phyloP scores from a whole-genome alignment of 2,113 vertebrate genomes.

The Speoplatyrhinus poulsoni region DNA sequence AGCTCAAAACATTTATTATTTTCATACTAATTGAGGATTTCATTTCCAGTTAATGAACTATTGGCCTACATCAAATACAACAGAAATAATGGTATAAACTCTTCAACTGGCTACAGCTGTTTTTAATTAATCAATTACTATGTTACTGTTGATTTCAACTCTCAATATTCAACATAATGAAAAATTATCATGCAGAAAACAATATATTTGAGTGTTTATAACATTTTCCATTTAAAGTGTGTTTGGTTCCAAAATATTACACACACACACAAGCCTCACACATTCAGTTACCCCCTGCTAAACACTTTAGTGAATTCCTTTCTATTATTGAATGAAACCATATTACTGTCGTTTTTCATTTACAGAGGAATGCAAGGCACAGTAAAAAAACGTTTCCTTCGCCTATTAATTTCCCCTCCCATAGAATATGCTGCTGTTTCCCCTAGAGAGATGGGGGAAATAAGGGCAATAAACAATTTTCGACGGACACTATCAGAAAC shows the following conservation, averaged over 20 bases:
- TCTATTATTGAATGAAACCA: slow-evolving; percentile 54
- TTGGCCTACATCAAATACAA: too few species aligned
- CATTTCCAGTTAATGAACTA: too few species aligned
- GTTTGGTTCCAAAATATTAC: slow-evolving; percentile 5
- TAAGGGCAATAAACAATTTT: slow-evolving; percentile 54
- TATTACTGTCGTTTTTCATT: slow-evolving; percentile 59
- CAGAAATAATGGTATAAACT: too few species aligned
- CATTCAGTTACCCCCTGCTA: slow-evolving; percentile 40
- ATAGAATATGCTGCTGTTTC: slow-evolving; percentile 34
- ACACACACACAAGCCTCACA: slow-evolving; percentile 1
- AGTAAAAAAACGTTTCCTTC: slow-evolving; percentile 38
- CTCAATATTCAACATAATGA: too few species aligned
- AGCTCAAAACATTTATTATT: too few species aligned
- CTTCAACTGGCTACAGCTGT: too few species aligned
- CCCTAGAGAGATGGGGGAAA: slow-evolving; percentile 34
- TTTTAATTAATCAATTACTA: too few species aligned
- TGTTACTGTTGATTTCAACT: too few species aligned
- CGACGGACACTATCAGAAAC: slow-evolving; percentile 47
- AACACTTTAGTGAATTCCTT: slow-evolving; percentile 42
- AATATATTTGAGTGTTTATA: too few species aligned
- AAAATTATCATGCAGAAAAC: too few species aligned
- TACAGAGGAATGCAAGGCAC: slow-evolving; percentile 24
- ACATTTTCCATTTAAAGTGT: background rate
- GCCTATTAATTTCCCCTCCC: slow-evolving; percentile 45
- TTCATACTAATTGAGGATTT: too few species aligned